These are phyloP conservation scores for Pao palembangensis DNA, from an alignment of 2,113 vertebrate genomes.

Conservation along the genomic window DNA sequence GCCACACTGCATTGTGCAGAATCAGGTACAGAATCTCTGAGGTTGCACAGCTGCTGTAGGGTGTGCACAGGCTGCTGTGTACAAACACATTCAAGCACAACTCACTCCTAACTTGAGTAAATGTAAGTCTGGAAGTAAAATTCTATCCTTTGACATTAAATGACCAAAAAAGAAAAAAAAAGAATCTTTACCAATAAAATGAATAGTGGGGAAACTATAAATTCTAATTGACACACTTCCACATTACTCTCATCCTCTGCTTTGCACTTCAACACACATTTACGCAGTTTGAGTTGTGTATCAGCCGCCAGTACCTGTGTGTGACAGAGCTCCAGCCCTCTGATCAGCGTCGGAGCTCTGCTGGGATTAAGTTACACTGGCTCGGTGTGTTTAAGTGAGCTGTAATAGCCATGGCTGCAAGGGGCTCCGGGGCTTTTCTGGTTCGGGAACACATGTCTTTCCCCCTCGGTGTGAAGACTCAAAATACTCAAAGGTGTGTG, in stretches of 20 bases:
- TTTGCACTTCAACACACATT: constrained; percentile 1
- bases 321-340: constrained; percentile 42
- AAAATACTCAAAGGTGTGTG: no score
- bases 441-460: constrained; percentile 51
- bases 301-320: constrained; percentile 20
- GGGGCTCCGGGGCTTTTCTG: constrained; percentile 47
- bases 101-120: no score
- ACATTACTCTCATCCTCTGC: background rate
- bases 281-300: constrained; percentile 27
- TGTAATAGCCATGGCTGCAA: constrained; percentile 33
- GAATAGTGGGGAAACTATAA: background rate
- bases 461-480: no score
- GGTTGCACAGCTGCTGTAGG: background rate
- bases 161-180: background rate
- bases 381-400: constrained; percentile 10
- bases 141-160: no score
- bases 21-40: constrained; percentile 17
- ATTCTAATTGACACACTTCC: background rate
- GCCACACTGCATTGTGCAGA: constrained; percentile 8
- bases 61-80: no score
- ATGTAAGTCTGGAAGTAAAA: no score
- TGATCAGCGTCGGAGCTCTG: constrained; percentile 40
- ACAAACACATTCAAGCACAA: no score
- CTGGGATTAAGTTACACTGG: constrained; percentile 51
- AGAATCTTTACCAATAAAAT: background rate